These are phyloP conservation scores for Apostichopus parvimensis DNA, from an alignment of 35 echinoderm and acorn worm species.

Conservation along the genomic window DNA sequence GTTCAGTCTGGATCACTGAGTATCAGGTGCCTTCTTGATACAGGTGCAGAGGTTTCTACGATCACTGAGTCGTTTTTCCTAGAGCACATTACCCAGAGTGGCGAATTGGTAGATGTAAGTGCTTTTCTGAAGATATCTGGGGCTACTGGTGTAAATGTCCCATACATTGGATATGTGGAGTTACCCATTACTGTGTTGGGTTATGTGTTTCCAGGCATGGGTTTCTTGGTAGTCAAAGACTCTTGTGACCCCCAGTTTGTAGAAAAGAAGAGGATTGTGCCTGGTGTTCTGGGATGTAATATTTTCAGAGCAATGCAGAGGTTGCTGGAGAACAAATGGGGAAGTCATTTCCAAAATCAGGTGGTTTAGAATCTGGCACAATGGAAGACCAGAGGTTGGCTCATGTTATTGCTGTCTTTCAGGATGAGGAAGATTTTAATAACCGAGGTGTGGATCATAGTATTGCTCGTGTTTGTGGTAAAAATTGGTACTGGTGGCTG, in stretches of 20 bases:
- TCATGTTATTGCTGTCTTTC: too few species aligned
- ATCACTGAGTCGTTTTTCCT: slow-evolving; percentile 55
- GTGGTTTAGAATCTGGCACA: neutral
- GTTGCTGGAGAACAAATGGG: neutral
- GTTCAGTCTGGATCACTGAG: neutral
- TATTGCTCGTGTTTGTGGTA: too few species aligned
- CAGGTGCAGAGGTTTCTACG: slow-evolving; percentile 60
- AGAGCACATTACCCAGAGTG: too few species aligned
- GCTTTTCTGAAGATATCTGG: slow-evolving; percentile 35
- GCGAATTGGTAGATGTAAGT: slow-evolving; percentile 37
- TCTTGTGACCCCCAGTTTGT: too few species aligned
- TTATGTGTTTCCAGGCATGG: neutral
- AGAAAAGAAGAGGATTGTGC: too few species aligned
- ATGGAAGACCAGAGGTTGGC: neutral
- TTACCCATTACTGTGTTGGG: neutral
- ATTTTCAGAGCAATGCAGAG: neutral
- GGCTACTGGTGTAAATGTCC: neutral
- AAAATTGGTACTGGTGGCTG: too few species aligned
- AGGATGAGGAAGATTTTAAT: too few species aligned
- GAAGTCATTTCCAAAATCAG: neutral
- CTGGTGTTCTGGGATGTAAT: too few species aligned
- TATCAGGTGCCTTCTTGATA: slow-evolving; percentile 56
- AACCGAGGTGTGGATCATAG: too few species aligned
- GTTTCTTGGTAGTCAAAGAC: slow-evolving; percentile 19
- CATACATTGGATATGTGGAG: slow-evolving; percentile 27